These are phyloP conservation scores for Pristionchus fissidentatus DNA, from an alignment of 2,888 invertebrate genomes.

Conservation along the genomic window DNA sequence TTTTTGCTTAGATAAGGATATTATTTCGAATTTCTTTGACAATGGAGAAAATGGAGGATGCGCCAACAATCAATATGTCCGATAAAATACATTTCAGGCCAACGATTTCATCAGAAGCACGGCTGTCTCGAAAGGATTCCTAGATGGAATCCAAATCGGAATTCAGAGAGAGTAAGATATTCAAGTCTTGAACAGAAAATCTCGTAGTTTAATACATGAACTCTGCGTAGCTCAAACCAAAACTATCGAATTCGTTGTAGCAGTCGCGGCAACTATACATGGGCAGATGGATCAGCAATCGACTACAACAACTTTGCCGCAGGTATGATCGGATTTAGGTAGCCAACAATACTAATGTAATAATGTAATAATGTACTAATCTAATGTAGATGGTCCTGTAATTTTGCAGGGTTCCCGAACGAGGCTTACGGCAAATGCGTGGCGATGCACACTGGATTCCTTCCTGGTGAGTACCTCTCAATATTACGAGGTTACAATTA, in stretches of 20 bases:
- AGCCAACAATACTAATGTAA: too few relatives aligned
- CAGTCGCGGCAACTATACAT: constrained; percentile 8
- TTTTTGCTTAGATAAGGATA: too few relatives aligned
- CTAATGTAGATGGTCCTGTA: background rate
- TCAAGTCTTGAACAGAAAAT: background rate
- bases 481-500: background rate
- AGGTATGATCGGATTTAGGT: constrained; percentile 5
- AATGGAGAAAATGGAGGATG: too few relatives aligned
- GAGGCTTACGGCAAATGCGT: constrained; percentile 36
- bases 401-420: background rate
- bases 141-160: constrained; percentile 45
- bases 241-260: too few relatives aligned
- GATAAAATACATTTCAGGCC: background rate
- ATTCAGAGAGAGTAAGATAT: constrained; percentile 3
- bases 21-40: too few relatives aligned
- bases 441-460: constrained; percentile 33
- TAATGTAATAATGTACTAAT: too few relatives aligned
- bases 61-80: too few relatives aligned
- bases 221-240: too few relatives aligned
- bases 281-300: constrained; percentile 1
- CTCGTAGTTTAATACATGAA: too few relatives aligned
- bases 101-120: constrained; percentile 37
- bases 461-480: background rate
- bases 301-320: constrained; percentile 33
- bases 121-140: background rate